These are phyloP conservation scores for Phylloscopus whistleri DNA, from an alignment of 2,113 vertebrate genomes.

Conservation along the genomic window DNA sequence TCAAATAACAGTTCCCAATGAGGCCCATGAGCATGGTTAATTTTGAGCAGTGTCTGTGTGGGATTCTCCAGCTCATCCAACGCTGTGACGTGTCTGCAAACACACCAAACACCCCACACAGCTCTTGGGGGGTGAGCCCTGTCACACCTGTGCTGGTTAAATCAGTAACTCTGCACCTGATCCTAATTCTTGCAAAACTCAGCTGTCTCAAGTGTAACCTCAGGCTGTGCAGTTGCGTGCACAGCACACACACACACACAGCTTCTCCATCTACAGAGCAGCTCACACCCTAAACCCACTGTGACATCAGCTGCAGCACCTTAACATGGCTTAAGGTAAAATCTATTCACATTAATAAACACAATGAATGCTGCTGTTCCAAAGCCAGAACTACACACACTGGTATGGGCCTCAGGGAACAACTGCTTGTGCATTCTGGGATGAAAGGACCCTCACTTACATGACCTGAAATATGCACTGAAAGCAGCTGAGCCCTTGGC, in stretches of 20 bases:
- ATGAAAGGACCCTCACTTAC: background rate
- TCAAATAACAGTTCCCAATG: fast-evolving
- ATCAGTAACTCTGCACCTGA: background rate
- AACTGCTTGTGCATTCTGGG: background rate
- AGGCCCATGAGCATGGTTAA: fast-evolving
- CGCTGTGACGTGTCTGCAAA: fast-evolving
- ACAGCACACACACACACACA: background rate
- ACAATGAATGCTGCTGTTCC: background rate
- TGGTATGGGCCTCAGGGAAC: background rate
- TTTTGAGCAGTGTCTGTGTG: too few species aligned
- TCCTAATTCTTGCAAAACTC: background rate
- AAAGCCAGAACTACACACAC: background rate
- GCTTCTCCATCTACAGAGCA: background rate
- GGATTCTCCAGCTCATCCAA: background rate
- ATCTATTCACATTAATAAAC: background rate
- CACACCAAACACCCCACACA: background rate
- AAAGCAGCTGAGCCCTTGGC: background rate
- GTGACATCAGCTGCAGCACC: background rate
- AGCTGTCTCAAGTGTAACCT: background rate
- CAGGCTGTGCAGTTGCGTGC: background rate
- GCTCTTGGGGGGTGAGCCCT: background rate
- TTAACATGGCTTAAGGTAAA: background rate
- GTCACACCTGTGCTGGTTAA: background rate
- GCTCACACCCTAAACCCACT: background rate
- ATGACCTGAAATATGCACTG: background rate